Base-by-base conservation (phyloP, 2,888 invertebrate species). In the Nymphalis polychloros region DNA sequence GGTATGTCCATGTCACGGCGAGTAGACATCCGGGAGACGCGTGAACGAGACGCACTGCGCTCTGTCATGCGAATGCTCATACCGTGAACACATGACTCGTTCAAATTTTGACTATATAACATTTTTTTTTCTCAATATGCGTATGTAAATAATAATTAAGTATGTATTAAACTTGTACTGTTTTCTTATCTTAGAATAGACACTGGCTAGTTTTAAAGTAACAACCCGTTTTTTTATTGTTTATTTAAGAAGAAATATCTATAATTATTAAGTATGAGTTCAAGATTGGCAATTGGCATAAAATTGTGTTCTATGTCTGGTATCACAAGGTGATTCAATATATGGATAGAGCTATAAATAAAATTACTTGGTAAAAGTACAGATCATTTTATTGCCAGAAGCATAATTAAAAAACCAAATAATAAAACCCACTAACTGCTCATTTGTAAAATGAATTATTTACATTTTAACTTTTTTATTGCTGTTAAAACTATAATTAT, bases 1-100 rank as follows among this genome's bases (percentile, higher is more conserved):
- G 91, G 87, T 69, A 92, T 92, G 75, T 92, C 92, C 89, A 92
- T 91, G 73, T 92, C 92, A 0, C 92, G 84, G 1, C 87, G 83
- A 16, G 87, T 88, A 35, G 92, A 92, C 48, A 88, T 78, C 31
- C 90, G 80, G n/a, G 92, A 92, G 61, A 90, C 77, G 2, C 88
- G 82, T 1, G 89, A 89, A 8, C 88, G 84, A 2, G 92, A 92
- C 53, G 87, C 73, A 75, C 92, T 92, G 63, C 90, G 85, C 50
- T 92, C 92, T 16, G 90, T 87, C 80, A 80, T 81, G 46, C 90
- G 88, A 75, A 86, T 79, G 74, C 81, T 86, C 64, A 86, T 69
- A 0, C 89, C 88, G 65, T 91, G 90, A 48, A 85, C 71, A 70
- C 90, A 91, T 1, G 83, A 75, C 46, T 89, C 91, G 52, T 64